Evolutionary conservation across 2,888 invertebrate species (phyloP).

Genomic region (Drosophila heteroneura): DNA sequence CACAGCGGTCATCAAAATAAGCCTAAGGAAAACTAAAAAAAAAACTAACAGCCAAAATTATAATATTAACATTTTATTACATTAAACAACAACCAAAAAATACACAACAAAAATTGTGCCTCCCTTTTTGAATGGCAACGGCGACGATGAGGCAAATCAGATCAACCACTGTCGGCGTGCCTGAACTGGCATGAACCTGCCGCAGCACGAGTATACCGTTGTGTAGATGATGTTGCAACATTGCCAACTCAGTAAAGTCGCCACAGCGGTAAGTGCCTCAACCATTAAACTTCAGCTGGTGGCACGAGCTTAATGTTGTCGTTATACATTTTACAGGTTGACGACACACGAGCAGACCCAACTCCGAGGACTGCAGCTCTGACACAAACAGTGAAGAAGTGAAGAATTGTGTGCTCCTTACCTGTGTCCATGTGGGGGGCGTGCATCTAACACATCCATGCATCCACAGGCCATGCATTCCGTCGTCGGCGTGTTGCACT

Average conservation of each 20-base stretch:
- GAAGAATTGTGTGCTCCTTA: slow-evolving; percentile 19
- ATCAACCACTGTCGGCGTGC: slow-evolving; percentile 60
- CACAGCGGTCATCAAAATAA: slow-evolving; percentile 18
- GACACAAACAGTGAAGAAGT: slow-evolving; percentile 23
- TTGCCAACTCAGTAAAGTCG: slow-evolving; percentile 23
- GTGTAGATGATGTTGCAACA: slow-evolving; percentile 68
- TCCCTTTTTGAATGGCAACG: slow-evolving; percentile 17
- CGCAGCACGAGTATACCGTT: slow-evolving; percentile 63
- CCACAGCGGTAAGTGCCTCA: slow-evolving; percentile 47
- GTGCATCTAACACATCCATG: slow-evolving; percentile 56
- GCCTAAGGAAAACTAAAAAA: neutral
- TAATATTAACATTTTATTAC: slow-evolving; percentile 65
- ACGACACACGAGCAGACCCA: slow-evolving; percentile 54
- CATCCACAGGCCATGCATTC: slow-evolving; percentile 69
- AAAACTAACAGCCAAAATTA: slow-evolving; percentile 58
- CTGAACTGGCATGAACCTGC: slow-evolving; percentile 74
- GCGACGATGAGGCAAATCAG: slow-evolving; percentile 64
- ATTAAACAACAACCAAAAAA: slow-evolving; percentile 8
- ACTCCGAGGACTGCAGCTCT: slow-evolving; percentile 10
- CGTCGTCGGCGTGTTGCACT: slow-evolving; percentile 54
- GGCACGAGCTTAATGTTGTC: slow-evolving; percentile 80
- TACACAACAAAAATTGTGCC: slow-evolving; percentile 6
- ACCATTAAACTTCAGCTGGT: slow-evolving; percentile 61
- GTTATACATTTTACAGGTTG: slow-evolving; percentile 80
- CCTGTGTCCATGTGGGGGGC: slow-evolving; percentile 57